These are phyloP conservation scores for Alaudala cheleensis DNA, from an alignment of 2,113 vertebrate species.

Conservation along the genomic window DNA sequence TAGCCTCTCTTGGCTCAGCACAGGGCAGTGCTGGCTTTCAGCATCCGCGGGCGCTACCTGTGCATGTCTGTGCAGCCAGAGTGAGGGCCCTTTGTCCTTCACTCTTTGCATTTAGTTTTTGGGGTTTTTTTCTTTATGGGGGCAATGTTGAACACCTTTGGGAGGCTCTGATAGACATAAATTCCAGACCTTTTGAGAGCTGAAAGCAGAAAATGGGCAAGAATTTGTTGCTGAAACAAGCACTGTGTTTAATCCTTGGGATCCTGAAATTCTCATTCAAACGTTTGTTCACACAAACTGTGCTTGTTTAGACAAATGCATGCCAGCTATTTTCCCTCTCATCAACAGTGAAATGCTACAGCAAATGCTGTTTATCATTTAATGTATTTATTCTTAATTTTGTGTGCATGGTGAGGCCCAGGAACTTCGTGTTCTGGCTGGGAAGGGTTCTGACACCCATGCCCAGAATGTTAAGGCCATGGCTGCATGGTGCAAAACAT, in stretches of 20 bases:
- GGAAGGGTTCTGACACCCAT: not conserved
- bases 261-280: not conserved
- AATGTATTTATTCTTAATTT: not conserved
- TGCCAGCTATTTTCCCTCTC: not conserved
- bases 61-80: not conserved
- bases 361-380: not conserved
- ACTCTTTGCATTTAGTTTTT: rapidly evolving
- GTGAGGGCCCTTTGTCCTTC: not conserved
- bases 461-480: not conserved
- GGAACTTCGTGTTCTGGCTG: rapidly evolving
- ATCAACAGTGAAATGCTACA: not conserved
- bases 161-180: not conserved
- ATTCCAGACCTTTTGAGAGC: not conserved
- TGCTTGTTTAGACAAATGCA: not conserved
- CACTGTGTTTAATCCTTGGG: rapidly evolving
- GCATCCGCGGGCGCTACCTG: not conserved
- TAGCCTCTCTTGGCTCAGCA: conserved; percentile 25
- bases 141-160: not conserved
- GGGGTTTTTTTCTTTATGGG: rapidly evolving
- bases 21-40: not conserved
- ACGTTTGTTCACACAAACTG: not conserved
- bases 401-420: not conserved
- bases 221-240: not conserved
- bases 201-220: not conserved
- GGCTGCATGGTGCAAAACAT: rapidly evolving